These are phyloP conservation scores for Dexiosoma caninum DNA, from an alignment of 2,888 invertebrate genomes.

Conservation along the genomic window DNA sequence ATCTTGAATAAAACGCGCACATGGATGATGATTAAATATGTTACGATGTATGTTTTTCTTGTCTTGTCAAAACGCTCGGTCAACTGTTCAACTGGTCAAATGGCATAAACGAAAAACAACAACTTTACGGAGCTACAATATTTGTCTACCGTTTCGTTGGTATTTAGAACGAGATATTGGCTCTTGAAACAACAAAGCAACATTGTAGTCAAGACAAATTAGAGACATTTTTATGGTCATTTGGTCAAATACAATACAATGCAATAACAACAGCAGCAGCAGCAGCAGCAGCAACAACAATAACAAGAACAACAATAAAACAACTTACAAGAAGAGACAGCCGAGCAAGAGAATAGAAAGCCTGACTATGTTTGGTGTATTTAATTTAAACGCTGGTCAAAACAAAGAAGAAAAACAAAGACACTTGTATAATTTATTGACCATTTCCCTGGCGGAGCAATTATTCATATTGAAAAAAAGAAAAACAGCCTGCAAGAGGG, in stretches of 20 bases:
- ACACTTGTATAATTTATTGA: constrained; percentile 68
- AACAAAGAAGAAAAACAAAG: constrained; percentile 41
- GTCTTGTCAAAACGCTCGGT: constrained; percentile 23
- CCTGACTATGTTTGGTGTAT: constrained; percentile 13
- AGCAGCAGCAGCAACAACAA: neutral
- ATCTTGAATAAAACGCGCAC: constrained; percentile 43
- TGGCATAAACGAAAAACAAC: constrained; percentile 7
- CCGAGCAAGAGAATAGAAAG: constrained; percentile 4
- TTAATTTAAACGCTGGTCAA: constrained; percentile 56
- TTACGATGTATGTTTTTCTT: neutral
- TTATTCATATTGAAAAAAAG: constrained; percentile 66
- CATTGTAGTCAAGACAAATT: constrained; percentile 54
- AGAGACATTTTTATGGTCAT: constrained; percentile 67
- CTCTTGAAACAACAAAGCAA: constrained; percentile 1
- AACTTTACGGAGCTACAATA: constrained; percentile 31
- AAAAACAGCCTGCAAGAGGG: neutral
- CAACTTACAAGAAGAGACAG: neutral
- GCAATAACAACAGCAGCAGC: neutral
- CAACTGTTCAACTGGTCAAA: constrained; percentile 14
- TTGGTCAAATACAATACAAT: constrained; percentile 61
- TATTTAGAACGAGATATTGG: constrained; percentile 1
- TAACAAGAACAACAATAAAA: constrained; percentile 1
- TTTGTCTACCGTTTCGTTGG: constrained; percentile 39
- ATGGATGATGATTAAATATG: neutral
- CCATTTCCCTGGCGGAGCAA: constrained; percentile 68